phyloP scores from a whole-genome alignment of 2,888 invertebrate species.

The Oligia latruncula region DNA sequence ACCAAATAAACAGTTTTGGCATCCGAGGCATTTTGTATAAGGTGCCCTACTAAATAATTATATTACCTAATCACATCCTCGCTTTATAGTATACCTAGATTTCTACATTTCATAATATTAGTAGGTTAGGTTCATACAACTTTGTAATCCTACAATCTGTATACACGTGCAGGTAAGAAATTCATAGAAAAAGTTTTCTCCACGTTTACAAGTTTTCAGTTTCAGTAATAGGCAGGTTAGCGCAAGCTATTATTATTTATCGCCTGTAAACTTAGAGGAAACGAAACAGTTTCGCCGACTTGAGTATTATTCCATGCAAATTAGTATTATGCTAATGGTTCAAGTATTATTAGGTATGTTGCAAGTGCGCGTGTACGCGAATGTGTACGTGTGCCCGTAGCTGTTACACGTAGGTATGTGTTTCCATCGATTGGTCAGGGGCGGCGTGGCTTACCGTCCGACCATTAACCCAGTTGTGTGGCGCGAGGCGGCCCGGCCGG shows the following conservation, averaged over 20 bases:
- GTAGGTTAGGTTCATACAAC: neutral
- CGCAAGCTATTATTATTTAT: slow-evolving; percentile 36
- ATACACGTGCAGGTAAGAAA: neutral
- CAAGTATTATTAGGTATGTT: slow-evolving; percentile 40
- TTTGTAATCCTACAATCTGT: slow-evolving; percentile 6
- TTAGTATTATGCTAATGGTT: slow-evolving; percentile 50
- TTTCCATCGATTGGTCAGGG: slow-evolving; percentile 89
- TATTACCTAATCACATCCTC: slow-evolving; percentile 22
- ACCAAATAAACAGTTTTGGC: slow-evolving; percentile 35
- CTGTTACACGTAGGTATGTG: slow-evolving; percentile 66
- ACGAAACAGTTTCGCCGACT: slow-evolving; percentile 36
- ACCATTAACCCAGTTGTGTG: slow-evolving; percentile 90
- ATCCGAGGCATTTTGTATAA: slow-evolving; percentile 32
- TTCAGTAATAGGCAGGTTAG: slow-evolving; percentile 18
- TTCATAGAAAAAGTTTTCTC: slow-evolving; percentile 15
- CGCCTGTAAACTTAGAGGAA: slow-evolving; percentile 35
- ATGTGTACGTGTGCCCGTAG: slow-evolving; percentile 59
- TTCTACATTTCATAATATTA: neutral
- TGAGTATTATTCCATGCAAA: slow-evolving; percentile 52
- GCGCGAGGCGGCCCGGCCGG: slow-evolving; percentile 86
- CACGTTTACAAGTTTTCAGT: slow-evolving; percentile 29
- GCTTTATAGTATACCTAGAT: neutral
- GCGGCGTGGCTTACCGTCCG: slow-evolving; percentile 86
- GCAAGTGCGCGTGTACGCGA: slow-evolving; percentile 45
- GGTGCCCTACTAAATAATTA: slow-evolving; percentile 33